phyloP scores from a whole-genome alignment of 2,888 invertebrate species.

The Drosophila anomalata region DNA sequence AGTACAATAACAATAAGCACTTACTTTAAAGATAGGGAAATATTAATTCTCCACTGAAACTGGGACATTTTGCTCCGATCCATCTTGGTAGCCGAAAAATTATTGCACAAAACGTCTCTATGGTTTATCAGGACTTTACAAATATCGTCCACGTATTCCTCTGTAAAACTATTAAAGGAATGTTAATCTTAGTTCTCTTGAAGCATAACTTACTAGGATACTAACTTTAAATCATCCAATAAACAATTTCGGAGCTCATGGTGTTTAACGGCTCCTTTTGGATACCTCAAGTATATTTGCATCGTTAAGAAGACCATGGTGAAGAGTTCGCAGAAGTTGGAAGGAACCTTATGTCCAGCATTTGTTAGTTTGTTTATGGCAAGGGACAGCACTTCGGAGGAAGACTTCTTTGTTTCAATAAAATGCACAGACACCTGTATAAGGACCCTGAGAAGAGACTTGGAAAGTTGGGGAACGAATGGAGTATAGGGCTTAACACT shows the following conservation, averaged over 20 bases:
- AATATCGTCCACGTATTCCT: slow-evolving; percentile 85
- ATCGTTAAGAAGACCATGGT: slow-evolving; percentile 84
- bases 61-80: slow-evolving; percentile 83
- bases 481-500: slow-evolving; percentile 81
- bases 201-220: slow-evolving; percentile 45
- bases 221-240: slow-evolving; percentile 79
- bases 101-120: slow-evolving; percentile 82
- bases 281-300: slow-evolving; percentile 84
- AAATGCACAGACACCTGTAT: slow-evolving; percentile 84
- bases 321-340: slow-evolving; percentile 85
- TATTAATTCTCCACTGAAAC: slow-evolving; percentile 85
- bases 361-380: slow-evolving; percentile 83
- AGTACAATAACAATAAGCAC: slow-evolving; percentile 68
- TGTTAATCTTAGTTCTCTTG: not conserved
- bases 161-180: slow-evolving; percentile 69
- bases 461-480: slow-evolving; percentile 81
- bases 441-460: slow-evolving; percentile 82
- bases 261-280: slow-evolving; percentile 84
- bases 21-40: slow-evolving; percentile 85
- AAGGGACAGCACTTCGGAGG: slow-evolving; percentile 82
- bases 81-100: slow-evolving; percentile 83
- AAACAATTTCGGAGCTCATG: slow-evolving; percentile 84
- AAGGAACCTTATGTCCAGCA: slow-evolving; percentile 83
- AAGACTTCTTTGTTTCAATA: slow-evolving; percentile 83
- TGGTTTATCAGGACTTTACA: slow-evolving; percentile 85